Base-by-base conservation (phyloP, 2,888 invertebrate species). In the Dichetophora obliterata region DNA sequence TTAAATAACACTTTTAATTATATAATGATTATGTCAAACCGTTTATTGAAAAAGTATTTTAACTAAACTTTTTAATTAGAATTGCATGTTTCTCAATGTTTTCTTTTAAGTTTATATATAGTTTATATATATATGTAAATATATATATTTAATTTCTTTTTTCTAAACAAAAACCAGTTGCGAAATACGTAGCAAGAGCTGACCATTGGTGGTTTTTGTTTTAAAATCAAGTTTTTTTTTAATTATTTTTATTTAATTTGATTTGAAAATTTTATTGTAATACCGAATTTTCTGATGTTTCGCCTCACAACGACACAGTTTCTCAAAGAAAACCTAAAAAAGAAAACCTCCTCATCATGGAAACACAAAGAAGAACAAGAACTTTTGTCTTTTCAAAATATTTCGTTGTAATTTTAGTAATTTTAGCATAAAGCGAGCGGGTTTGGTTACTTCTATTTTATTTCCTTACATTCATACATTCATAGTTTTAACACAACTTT, bases 241-340 rank as follows among this genome's bases (percentile, higher is more conserved):
- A 84, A 82, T 82, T 84, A 81, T 82, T 83, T 85, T 83, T 82
- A 79, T 80, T 80, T 80, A 77, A 80, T 79, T 77, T 80, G 79
- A 80, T 81, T 80, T 82, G 80, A 82, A 80, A 81, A 81, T 82
- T 79, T 82, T 83, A 86, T 86, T 89, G 89, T 89, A 88, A 89
- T 88, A 85, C 89, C 89, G 88, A 89, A 88, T 89, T 89, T 88
- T 89, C 88, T 86, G 86, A 89, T 89, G 89, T 88, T 89, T 88
- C 89, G 89, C 89, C 89, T 89, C 89, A 89, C 88, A 88, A 81
- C 79, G 73, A 74, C 43, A 72, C 48, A 52, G 52, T 66, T 66
- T 66, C 61, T 27, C 52, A 68, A 65, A 71, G n/a, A 43, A 68
- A 73, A 31, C 68, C 11, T 31, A 76, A 79, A 77, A 22, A 76